Base-by-base conservation (phyloP, 2,797 vertebrate genomes). In the Periophthalmus magnuspinnatus region DNA sequence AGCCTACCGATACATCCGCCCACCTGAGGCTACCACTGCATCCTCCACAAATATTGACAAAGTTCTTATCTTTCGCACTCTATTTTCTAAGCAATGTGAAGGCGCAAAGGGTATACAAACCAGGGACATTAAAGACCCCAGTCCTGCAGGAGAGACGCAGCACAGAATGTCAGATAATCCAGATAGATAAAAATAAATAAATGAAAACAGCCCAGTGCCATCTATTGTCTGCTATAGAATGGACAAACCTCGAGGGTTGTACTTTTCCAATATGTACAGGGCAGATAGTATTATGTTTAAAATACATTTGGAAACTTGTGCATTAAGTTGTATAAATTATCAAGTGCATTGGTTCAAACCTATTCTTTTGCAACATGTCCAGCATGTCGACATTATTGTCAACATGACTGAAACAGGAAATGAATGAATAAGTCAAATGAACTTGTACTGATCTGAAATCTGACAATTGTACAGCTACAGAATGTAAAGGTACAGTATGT, bases 31-130 rank as follows among this genome's bases (percentile, higher is more conserved):
- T 75, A 85, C 84, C 78, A 79, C 82, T 66, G 83, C 89, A 77
- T 86, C 89, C 89, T 88, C 84, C 86, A 81, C 88, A 86, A 82
- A 85, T 89, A 92, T 91, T 84, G 85, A 90, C 87, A 81, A 78
- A 83, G 82, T 84, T 85, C 85, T 86, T 86, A 83, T 89, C 77
- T 88, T 72, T 79, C 71, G 56, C 36, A 64, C 55, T 77, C 81
- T 71, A 76, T 86, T 86, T 82, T 84, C 72, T 19, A 65, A 82
- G 79, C 86, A 85, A 82, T 62, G 72, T 72, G 69, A 80, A 61
- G 64, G 50, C 33, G 2, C 48, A 72, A 71, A 77, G 70, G 62
- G 68, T 71, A 68, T 68, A 81, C 64, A 75, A 81, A 80, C 72
- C 64, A 32, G 19, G 24, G 69, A 62, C 8, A 28, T 60, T 69